Evolutionary conservation across 2,113 vertebrate species (phyloP), one percentile per base, ranked within the genome.

Genomic region (Toxotes jaculatrix): DNA sequence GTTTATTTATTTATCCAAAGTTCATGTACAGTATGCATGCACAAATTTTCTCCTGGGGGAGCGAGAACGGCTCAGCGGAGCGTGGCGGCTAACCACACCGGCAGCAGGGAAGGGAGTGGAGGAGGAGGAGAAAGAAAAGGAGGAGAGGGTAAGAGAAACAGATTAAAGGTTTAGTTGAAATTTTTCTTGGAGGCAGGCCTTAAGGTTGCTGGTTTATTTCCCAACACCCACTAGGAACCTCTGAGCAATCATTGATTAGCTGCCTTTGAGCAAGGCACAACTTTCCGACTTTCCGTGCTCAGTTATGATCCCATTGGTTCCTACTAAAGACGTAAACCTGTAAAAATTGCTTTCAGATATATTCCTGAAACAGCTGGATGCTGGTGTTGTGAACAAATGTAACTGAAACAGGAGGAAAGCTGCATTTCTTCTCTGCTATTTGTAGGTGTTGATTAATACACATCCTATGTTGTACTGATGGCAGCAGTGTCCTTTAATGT

Each of bases 1-100:
- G 95, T 96, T 97, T 97, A 96, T 96, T 97, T 98, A 97, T 97
- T 97, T 96, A 96, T 97, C 95, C 95, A 95, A 96, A 96, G 96
- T 97, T 97, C 95, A 96, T 94, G 93, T 96, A 96, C 93, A 95
- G 95, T 96, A 96, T 95, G 93, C 95, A 95, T 94, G 93, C 96
- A 95, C 95, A 95, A 93, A 96, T 96, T 95, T 95, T 90, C 96
- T 97, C 96, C 93, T 81, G 95, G 95, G 93, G 95, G 93, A 93
- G 94, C 79, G 81, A 90, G 92, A 82, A 84, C 81, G 87, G 95
- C 90, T 95, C 95, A 90, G 88, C 88, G 90, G 88, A 95, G 95
- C 94, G 77, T 95, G 92, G 94, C 95, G 94, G 95, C 93, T 93
- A 96, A 96, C 95, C 95, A 94, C 95, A 95, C 94, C 92, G 94